These are phyloP conservation scores for Idaea dimidiata DNA, from an alignment of 2,888 invertebrate genomes.

Conservation along the genomic window DNA sequence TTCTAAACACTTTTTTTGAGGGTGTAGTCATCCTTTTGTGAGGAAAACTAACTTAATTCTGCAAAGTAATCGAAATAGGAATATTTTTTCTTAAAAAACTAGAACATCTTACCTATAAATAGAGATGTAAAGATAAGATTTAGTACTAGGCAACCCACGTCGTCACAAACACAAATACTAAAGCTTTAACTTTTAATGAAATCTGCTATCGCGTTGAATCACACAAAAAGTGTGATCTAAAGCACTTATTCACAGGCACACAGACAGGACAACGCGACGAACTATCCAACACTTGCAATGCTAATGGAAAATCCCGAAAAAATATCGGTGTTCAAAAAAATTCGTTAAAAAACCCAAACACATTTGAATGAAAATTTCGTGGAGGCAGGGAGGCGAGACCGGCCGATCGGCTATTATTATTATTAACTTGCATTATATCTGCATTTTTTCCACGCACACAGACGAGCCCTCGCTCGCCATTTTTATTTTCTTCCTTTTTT, in stretches of 20 bases:
- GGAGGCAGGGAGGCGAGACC: constrained; percentile 57
- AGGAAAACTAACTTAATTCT: not conserved
- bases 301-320: constrained; percentile 78
- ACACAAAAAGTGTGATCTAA: constrained; percentile 45
- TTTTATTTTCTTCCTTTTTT: constrained; percentile 74
- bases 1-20: no score
- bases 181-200: constrained; percentile 52
- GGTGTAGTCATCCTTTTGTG: not conserved
- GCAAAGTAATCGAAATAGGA: not conserved
- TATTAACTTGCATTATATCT: constrained; percentile 80
- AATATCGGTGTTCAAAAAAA: constrained; percentile 68
- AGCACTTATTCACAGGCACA: constrained; percentile 49
- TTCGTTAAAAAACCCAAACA: constrained; percentile 68
- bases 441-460: constrained; percentile 77
- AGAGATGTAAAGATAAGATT: not conserved
- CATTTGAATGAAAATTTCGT: constrained; percentile 80
- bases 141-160: constrained; percentile 5
- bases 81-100: not conserved
- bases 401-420: constrained; percentile 78
- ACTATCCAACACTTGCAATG: constrained; percentile 65
- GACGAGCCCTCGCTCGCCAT: constrained; percentile 59
- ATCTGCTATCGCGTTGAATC: constrained; percentile 41
- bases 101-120: not conserved
- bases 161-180: constrained; percentile 12
- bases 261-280: constrained; percentile 45